phyloP scores from a whole-genome alignment of 2,888 invertebrate species.

The Dinocampus coccinellae region DNA sequence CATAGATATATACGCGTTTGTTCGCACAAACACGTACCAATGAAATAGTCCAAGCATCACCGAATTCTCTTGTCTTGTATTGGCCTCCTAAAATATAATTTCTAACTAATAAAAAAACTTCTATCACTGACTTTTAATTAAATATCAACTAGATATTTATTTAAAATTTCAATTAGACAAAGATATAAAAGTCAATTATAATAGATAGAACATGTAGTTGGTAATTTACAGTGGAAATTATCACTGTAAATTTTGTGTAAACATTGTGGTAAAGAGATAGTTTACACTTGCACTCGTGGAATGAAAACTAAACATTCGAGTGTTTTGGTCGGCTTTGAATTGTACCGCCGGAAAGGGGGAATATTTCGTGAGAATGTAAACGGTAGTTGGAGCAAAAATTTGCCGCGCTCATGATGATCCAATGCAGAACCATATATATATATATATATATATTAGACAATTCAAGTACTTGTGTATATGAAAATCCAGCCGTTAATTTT shows the following conservation, averaged over 20 bases:
- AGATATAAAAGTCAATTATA: not conserved
- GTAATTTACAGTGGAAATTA: not conserved
- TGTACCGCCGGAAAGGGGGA: conserved; percentile 45
- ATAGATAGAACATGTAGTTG: not conserved
- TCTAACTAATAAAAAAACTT: no score
- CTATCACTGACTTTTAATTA: not conserved
- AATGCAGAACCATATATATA: conserved; percentile 13
- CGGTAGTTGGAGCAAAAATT: conserved; percentile 4
- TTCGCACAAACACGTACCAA: no score
- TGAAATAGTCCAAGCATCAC: not conserved
- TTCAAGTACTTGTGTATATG: not conserved
- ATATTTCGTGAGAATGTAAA: conserved; percentile 25
- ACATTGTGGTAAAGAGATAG: conserved; percentile 45
- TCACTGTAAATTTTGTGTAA: conserved; percentile 7
- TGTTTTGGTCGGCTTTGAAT: conserved; percentile 56
- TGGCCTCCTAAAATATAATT: no score
- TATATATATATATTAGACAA: no score
- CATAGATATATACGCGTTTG: conserved; percentile 22
- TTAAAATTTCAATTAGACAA: not conserved
- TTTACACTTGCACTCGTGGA: conserved; percentile 65
- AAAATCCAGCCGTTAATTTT: not conserved
- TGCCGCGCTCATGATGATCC: conserved; percentile 7
- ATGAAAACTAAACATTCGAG: conserved; percentile 64
- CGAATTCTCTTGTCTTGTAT: not conserved
- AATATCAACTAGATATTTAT: not conserved